Base-by-base conservation (phyloP, 2,888 invertebrate species). In the Dynastes grantii region DNA sequence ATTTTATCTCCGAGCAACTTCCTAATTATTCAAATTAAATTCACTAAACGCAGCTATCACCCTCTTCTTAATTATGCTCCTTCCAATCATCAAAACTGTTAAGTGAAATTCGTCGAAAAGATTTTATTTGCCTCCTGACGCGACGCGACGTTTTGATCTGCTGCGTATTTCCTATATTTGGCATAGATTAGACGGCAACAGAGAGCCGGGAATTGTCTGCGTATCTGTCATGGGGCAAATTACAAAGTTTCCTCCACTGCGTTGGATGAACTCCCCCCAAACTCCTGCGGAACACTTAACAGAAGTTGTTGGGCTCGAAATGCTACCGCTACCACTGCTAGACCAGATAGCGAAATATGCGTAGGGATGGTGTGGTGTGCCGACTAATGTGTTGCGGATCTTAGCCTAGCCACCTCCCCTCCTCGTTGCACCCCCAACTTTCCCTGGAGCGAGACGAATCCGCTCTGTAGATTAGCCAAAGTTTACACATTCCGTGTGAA, bases 401-500 rank as follows among this genome's bases (percentile, higher is more conserved):
- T 75, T 75, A 37, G 16, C 27, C 53, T 22, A 2, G 27, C 51
- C n/a, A 22, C 13, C 58, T 13, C 58, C 4, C 27, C 61, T 4
- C 5, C 61, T 11, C 32, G 0, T 40, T 45, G 40, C 45, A 40
- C 13, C 45, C 63, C 45, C 13, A 2, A 16, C 29, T 8, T 13
- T 49, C 61, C 61, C 61, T 45, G 22, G 32, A 49, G 45, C 71
- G 71, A n/a, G 55, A 45, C 61, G 73, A 58, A 73, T 76, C 67
- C 67, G 55, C 76, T 67, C 76, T 51, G 55, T 67, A 76, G 76
- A 76, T 76, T 76, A 76, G 76, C 68, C 27, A 16, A 76, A 76
- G 67, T 76, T 76, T 76, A 76, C 76, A 76, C 76, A 76, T 58
- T 76, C 68, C 64, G 67, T 76, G 76, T 76, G 76, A 76, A 76